Base-by-base conservation (phyloP, 1,140 invertebrate genomes). In the Danaus melanippus region DNA sequence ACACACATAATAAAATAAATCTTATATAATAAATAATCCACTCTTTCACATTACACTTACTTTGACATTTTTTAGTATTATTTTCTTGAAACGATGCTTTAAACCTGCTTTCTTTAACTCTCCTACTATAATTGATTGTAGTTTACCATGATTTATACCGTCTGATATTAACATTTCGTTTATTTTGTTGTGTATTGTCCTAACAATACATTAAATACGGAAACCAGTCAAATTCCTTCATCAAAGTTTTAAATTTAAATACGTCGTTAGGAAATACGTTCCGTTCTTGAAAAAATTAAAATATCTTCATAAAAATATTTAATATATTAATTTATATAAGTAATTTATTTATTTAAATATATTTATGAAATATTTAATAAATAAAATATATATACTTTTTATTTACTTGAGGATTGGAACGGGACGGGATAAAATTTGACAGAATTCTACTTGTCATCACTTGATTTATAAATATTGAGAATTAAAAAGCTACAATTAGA, bases 111-210 rank as follows among this genome's bases (percentile, higher is more conserved):
- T 88, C 60, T 89, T 88, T 50, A 92, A 79, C 82, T 92, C 89
- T 54, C 86, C 84, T 11, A 89, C 76, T 42, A 92, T 87, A 58
- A 90, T 87, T 51, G 88, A 88, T 67, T 89, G 88, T 46, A 92
- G 87, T 82, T 91, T 90, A 56, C 90, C 90, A 62, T 90, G 91
- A 68, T 91, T 90, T 50, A 89, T 75, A 55, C 91, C 88, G 79
- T 92, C 90, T 70, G 90, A 91, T 74, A 92, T 89, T 70, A 90
- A 88, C 91, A 92, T 92, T 77, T 86, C 89, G 61, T 67, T 64
- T 67, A 51, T 21, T 49, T 62, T 50, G 42, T 44, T 43, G 41
- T 49, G 4, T 53, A 21, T 40, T 46, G 17, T 12, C 32, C 12
- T 53, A n/a, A 8, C 10, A 39, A 52, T 17, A 40, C 60, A 45